phyloP scores from a whole-genome alignment of 2,113 vertebrate species.

The Aspiorhynchus laticeps region DNA sequence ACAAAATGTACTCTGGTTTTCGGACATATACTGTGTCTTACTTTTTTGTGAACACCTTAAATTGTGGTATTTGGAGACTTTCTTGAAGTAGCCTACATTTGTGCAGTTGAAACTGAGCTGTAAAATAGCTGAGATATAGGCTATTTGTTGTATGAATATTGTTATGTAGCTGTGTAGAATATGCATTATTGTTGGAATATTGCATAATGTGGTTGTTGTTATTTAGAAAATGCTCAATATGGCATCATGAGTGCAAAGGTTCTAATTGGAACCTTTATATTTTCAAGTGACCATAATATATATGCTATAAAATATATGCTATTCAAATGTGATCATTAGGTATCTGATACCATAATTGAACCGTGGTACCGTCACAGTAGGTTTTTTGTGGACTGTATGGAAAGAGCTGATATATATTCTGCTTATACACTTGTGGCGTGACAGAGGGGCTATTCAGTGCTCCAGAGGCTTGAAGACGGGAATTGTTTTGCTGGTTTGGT shows the following conservation, averaged over 20 bases:
- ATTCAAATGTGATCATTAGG: background rate
- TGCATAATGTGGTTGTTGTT: background rate
- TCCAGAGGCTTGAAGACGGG: background rate
- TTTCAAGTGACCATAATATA: background rate
- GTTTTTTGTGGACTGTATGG: constrained; percentile 10
- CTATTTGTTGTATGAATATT: background rate
- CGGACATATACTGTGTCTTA: background rate
- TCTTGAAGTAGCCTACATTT: background rate
- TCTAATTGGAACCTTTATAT: background rate
- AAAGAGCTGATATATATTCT: constrained; percentile 22
- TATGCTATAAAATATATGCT: background rate
- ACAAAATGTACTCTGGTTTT: background rate
- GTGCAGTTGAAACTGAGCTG: background rate
- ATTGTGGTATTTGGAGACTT: background rate
- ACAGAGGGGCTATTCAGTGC: constrained; percentile 17
- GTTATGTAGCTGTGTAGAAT: background rate
- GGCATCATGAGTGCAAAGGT: background rate
- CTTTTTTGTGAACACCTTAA: no score
- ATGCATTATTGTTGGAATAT: background rate
- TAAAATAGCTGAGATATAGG: background rate
- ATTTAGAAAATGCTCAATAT: background rate
- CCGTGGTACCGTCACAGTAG: background rate
- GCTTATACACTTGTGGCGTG: background rate
- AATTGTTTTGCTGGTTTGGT: background rate
- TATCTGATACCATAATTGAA: background rate